A percentile compares a stretch with the other conserved stretches of the same genome.
phyloP scores from a whole-genome alignment of 1,140 invertebrate species.

The Ceratina japonica region DNA sequence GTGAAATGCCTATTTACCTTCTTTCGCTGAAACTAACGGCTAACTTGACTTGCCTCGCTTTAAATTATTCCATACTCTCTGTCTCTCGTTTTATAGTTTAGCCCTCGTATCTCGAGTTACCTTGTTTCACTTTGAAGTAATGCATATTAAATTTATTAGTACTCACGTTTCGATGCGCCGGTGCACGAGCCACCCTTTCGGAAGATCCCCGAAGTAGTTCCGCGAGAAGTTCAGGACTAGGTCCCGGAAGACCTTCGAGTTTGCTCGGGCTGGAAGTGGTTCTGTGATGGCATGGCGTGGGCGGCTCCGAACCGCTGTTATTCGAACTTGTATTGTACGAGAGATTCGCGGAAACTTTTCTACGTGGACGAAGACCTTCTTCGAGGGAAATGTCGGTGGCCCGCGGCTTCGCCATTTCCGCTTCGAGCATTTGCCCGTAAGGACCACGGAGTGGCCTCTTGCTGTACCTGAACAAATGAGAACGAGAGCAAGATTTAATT shows the following conservation, averaged over 20 bases:
- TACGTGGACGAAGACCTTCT: conserved; percentile 67
- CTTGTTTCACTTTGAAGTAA: neutral
- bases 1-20: conserved; percentile 2
- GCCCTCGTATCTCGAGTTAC: neutral
- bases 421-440: conserved; percentile 91
- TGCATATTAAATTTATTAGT: conserved; percentile 19
- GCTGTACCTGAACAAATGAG: conserved; percentile 80
- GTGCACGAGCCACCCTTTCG: conserved; percentile 82
- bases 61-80: neutral
- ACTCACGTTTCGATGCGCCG: conserved; percentile 76
- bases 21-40: conserved; percentile 1
- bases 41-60: neutral
- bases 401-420: conserved; percentile 88
- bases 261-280: conserved; percentile 90
- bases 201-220: conserved; percentile 87
- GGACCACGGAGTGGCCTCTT: conserved; percentile 88
- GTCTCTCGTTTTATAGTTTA: neutral
- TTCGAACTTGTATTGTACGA: conserved; percentile 72
- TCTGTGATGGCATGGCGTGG: conserved; percentile 83
- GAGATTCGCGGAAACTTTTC: conserved; percentile 75
- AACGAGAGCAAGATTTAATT: neutral
- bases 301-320: conserved; percentile 70
- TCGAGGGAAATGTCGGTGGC: conserved; percentile 69
- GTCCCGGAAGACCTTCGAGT: conserved; percentile 83
- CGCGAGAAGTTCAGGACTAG: conserved; percentile 85